These are phyloP conservation scores for Scaptomyza tumidula DNA, from an alignment of 2,888 invertebrate species.

Conservation along the genomic window DNA sequence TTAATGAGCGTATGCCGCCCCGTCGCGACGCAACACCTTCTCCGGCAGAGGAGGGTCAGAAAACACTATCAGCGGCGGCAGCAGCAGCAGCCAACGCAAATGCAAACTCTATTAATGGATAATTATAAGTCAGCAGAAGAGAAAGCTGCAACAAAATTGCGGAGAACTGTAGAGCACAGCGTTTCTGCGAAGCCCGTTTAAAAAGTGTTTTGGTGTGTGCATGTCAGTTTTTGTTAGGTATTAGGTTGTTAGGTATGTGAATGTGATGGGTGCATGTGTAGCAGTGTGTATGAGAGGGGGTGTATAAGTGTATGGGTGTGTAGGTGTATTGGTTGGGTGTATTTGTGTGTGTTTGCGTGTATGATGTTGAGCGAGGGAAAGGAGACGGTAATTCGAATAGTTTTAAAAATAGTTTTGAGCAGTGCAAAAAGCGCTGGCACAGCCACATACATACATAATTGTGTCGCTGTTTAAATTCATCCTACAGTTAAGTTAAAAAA, in stretches of 20 bases:
- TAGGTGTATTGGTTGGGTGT: too few species aligned
- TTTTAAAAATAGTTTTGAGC: constrained; percentile 29
- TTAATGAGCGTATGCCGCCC: constrained; percentile 99
- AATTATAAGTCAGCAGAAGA: constrained; percentile 77
- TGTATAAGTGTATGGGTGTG: background rate
- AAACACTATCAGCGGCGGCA: constrained; percentile 81
- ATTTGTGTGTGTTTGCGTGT: background rate
- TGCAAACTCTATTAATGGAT: constrained; percentile 83
- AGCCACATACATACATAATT: background rate
- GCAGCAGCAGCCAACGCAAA: constrained; percentile 82
- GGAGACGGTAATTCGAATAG: constrained; percentile 53
- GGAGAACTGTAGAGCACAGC: constrained; percentile 1
- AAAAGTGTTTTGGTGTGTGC: background rate
- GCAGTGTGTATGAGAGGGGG: background rate
- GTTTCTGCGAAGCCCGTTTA: background rate
- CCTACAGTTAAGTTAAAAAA: background rate
- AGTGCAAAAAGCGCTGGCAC: constrained; percentile 19
- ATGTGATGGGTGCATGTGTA: background rate
- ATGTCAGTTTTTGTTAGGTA: background rate
- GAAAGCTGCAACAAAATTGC: background rate
- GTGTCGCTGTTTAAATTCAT: background rate
- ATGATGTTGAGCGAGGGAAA: constrained; percentile 39
- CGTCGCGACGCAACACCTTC: constrained; percentile 93
- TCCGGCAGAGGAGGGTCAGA: constrained; percentile 84
- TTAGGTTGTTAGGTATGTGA: too few species aligned